A percentile compares a stretch with the other conserved stretches of the same genome.
Evolutionary conservation across 2,888 invertebrate genomes (phyloP).

Genomic region (Kryphioiulus occultus): DNA sequence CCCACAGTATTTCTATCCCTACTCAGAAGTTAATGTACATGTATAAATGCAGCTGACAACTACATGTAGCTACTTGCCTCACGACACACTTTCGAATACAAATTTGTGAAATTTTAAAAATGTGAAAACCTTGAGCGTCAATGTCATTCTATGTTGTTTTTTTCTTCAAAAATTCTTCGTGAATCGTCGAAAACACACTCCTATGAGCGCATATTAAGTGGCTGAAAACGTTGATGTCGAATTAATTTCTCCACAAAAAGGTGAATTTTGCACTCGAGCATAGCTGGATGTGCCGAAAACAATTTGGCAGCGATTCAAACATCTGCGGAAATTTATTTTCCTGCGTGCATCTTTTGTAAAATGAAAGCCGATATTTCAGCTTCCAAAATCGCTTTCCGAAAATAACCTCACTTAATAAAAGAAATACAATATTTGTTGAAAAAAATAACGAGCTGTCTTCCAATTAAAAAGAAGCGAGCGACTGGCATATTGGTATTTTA

Average conservation of each 20-base stretch:
- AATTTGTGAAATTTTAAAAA: not conserved
- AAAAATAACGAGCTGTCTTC: not conserved
- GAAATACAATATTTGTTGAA: not conserved
- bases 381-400: not conserved
- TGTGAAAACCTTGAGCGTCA: constrained; percentile 1
- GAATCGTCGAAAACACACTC: not conserved
- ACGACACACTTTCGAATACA: not conserved
- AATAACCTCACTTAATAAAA: constrained; percentile 6
- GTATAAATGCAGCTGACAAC: not conserved
- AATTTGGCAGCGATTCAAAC: not conserved
- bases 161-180: not conserved
- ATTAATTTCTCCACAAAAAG: not conserved
- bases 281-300: not conserved
- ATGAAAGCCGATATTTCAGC: not conserved
- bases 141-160: not conserved
- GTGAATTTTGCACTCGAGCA: not conserved
- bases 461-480: not conserved
- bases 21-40: not conserved
- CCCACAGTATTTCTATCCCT: not conserved
- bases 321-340: not conserved
- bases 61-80: not conserved
- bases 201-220: not conserved
- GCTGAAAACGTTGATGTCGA: not conserved
- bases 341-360: not conserved
- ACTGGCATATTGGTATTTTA: not conserved